Evolutionary conservation across 30 jellyfish, hydroid and myxozoan genomes (phyloP).

Genomic region (Chrysaora quinquecirrha): DNA sequence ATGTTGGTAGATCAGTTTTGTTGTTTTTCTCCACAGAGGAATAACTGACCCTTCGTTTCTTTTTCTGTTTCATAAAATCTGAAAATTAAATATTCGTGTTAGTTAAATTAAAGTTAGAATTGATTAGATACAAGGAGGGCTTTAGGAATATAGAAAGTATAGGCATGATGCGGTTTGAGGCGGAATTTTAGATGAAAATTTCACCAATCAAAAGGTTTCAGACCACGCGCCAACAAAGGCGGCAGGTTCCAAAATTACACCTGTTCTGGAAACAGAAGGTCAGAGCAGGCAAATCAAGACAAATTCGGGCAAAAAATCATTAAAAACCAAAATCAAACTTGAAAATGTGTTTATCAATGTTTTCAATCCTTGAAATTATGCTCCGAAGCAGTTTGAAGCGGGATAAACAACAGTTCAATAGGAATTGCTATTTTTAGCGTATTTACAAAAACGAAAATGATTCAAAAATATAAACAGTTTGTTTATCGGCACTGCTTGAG

Average conservation of each 20-base stretch:
- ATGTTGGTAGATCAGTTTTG: not conserved
- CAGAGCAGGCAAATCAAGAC: too few species aligned
- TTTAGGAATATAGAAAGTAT: too few species aligned
- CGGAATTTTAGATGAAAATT: too few species aligned
- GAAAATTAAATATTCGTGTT: not conserved
- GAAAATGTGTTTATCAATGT: not conserved
- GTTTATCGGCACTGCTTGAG: too few species aligned
- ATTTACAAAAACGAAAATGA: too few species aligned
- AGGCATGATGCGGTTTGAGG: too few species aligned
- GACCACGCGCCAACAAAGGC: slow-evolving; percentile 74
- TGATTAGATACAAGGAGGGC: too few species aligned
- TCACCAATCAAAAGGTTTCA: slow-evolving; percentile 22
- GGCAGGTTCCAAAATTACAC: slow-evolving; percentile 42
- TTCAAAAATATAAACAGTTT: too few species aligned
- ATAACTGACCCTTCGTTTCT: slow-evolving; percentile 56
- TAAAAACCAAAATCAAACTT: not conserved
- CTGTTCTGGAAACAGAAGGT: not conserved
- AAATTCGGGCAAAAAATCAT: too few species aligned
- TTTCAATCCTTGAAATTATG: not conserved
- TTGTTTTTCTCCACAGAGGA: slow-evolving; percentile 15
- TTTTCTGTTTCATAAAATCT: slow-evolving; percentile 71
- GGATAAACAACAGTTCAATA: not conserved
- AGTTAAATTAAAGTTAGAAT: too few species aligned
- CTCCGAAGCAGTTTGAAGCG: not conserved
- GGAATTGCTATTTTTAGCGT: not conserved